Percentiles rank a stretch among this genome's conserved stretches.
Evolutionary conservation across 30 jellyfish, hydroid and myxozoan species (phyloP).

Genomic region (Hydra vulgaris): DNA sequence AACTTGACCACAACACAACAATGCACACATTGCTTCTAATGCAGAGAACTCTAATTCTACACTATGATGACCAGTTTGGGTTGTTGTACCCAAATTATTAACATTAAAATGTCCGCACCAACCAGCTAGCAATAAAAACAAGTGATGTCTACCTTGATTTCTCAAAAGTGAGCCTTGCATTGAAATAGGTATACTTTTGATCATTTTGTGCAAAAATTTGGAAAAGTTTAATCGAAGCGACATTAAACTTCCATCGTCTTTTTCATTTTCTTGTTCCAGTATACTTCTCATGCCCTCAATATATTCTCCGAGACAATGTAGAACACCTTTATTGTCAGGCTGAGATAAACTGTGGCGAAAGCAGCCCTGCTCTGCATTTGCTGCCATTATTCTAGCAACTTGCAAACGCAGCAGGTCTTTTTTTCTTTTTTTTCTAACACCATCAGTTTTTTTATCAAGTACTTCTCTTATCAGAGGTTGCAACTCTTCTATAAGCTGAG

Average conservation of each 20-base stretch:
- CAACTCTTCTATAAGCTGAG: constrained; percentile 87
- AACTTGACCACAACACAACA: constrained; percentile 97
- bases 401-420: constrained; percentile 81
- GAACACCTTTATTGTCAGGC: constrained; percentile 50
- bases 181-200: constrained; percentile 77
- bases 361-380: constrained; percentile 94
- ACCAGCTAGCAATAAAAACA: constrained; percentile 86
- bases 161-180: constrained; percentile 65
- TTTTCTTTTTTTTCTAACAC: constrained; percentile 88
- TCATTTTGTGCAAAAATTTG: constrained; percentile 79
- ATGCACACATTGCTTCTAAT: constrained; percentile 97
- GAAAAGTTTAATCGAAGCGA: constrained; percentile 77
- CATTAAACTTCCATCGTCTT: constrained; percentile 66
- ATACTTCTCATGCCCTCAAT: constrained; percentile 83
- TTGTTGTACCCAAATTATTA: constrained; percentile 71
- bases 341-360: constrained; percentile 64
- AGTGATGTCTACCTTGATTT: constrained; percentile 82
- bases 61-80: constrained; percentile 55
- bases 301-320: constrained; percentile 61
- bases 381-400: constrained; percentile 88
- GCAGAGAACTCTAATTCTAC: constrained; percentile 93
- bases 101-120: constrained; percentile 97
- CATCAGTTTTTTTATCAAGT: constrained; percentile 85
- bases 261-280: constrained; percentile 74
- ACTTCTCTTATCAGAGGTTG: constrained; percentile 79